phyloP scores from a whole-genome alignment of 2,797 vertebrate genomes.

The Cirrhinus mrigala region DNA sequence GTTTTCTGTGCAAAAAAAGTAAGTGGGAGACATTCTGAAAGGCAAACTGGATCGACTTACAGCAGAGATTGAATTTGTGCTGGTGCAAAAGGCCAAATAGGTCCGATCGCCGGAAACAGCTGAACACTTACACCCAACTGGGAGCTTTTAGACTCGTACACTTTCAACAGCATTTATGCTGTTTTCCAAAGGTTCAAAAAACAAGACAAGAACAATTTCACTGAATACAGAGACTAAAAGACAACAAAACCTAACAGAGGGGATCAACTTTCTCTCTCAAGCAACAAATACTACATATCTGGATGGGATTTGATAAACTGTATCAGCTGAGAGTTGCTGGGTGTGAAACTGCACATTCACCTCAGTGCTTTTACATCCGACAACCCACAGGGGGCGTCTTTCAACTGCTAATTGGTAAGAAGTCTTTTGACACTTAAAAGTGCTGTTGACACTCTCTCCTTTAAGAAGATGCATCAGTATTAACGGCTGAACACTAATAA shows the following conservation, averaged over 20 bases:
- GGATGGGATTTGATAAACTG: not conserved
- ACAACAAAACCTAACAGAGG: not conserved
- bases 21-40: constrained; percentile 50
- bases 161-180: constrained; percentile 4
- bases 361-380: not conserved
- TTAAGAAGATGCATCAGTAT: constrained; percentile 4
- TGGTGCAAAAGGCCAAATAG: constrained; percentile 62
- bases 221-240: not conserved
- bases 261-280: not conserved
- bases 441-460: not conserved
- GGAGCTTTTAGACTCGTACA: not conserved
- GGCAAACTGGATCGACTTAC: constrained; percentile 49
- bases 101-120: constrained; percentile 45
- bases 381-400: constrained; percentile 36
- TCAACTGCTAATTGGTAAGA: constrained; percentile 12
- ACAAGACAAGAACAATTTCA: constrained; percentile 5
- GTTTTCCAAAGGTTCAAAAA: not conserved
- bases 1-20: constrained; percentile 60
- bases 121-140: constrained; percentile 35
- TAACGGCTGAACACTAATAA: constrained; percentile 2
- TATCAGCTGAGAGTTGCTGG: not conserved
- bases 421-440: not conserved
- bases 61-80: constrained; percentile 68
- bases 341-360: not conserved
- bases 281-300: constrained; percentile 11